Base-by-base conservation (phyloP, 2,797 vertebrate species). In the Tokudaia tokunoshimensis region DNA sequence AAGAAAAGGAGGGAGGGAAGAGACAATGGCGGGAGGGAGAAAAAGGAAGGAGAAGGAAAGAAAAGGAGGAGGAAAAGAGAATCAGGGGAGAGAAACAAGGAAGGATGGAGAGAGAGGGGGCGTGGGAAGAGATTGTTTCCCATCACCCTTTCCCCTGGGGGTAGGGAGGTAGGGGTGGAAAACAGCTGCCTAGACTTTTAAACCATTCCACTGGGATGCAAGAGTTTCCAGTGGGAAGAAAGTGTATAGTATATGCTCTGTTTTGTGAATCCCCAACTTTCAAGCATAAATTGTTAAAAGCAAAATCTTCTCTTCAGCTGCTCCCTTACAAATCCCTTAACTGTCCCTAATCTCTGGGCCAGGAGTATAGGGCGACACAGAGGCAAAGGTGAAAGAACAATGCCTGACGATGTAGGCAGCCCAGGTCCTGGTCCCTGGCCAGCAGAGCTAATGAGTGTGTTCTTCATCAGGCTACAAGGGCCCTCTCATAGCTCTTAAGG, bases 211-310 rank as follows among this genome's bases (percentile, higher is more conserved):
- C 50, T 3, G 37, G 44, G 75, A 81, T 59, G 57, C 80, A 59
- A 67, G 24, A 88, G 24, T 84, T 52, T 88, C 31, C 26, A 2
- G 17, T 59, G 37, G 59, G 11, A 92, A 81, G 57, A 75, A 87
- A 4, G 7, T 47, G 70, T 85, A 20, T 15, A 22, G 24, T 67
- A 31, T 44, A 26, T 24, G 75, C 2, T 47, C 47, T n/a, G 57
- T 15, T 80, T 81, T 92, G 89, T 80, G 72, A 85, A 47, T 79
- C 12, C n/a, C 37, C 22, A 78, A 74, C 29, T 67, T 91, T 55
- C 93, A 81, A 86, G 9, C 59, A 55, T 91, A 93, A 57, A 34
- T 63, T 57, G 29, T 15, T n/a, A 44, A 96, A 95, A 61, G 67
- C 31, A 84, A 92, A 96, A 82, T 63, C 47, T 1, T 14, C 52